Conservation (phyloP, 2,113 vertebrate genomes). For the Ivindomyrus marchei region DNA sequence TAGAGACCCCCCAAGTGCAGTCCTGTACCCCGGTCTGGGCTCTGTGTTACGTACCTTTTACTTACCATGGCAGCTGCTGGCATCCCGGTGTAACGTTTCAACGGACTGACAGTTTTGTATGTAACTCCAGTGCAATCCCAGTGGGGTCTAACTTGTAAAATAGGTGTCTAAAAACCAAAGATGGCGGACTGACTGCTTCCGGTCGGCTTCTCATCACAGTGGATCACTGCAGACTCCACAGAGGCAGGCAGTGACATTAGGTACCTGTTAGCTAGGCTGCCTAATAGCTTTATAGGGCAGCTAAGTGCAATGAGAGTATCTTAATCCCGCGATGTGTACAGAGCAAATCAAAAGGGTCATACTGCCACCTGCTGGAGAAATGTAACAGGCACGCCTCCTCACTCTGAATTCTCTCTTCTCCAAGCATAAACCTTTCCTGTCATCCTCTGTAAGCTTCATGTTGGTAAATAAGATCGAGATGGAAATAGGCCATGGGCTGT, state of each 20-base stretch:
- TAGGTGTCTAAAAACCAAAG: neutral
- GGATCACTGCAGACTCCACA: neutral
- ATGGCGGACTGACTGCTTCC: neutral
- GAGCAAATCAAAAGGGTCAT: neutral
- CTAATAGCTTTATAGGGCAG: neutral
- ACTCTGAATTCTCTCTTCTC: neutral
- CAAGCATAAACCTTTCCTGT: neutral
- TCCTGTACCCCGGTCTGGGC: neutral
- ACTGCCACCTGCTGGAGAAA: constrained; percentile 3
- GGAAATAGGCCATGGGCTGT: neutral
- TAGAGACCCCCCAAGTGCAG: neutral
- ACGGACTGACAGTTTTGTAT: neutral
- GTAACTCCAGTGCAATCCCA: neutral
- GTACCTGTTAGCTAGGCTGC: neutral
- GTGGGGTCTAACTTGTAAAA: neutral
- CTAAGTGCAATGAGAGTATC: neutral
- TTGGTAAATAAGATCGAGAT: neutral
- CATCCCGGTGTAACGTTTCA: neutral
- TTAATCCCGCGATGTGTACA: neutral
- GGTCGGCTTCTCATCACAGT: neutral
- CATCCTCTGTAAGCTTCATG: neutral
- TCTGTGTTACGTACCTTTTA: neutral
- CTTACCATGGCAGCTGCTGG: neutral
- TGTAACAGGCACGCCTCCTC: neutral
- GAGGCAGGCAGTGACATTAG: neutral